Evolutionary conservation across 2,888 invertebrate genomes (phyloP), one percentile per base, ranked within the genome.

Genomic region (Operophtera brumata): DNA sequence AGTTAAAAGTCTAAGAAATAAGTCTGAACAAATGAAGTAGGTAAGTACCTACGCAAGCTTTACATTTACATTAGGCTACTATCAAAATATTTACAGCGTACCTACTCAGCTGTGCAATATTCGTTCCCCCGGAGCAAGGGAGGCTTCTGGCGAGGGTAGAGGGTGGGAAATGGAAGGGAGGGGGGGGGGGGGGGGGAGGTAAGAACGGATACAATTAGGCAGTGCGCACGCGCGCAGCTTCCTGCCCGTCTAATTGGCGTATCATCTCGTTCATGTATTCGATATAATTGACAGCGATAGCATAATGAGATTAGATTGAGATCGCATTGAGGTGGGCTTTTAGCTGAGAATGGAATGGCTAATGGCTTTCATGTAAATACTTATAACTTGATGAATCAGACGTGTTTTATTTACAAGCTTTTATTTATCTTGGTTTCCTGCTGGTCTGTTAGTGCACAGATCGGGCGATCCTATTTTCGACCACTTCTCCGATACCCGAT

Each of bases 181-280:
- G 20, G 1, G 7, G 25, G 54, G n/a, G n/a, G 20, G 54, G 54
- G 53, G 58, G 62, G 54, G 59, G 65, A 53, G 40, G 55, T 39
- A 69, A 67, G 66, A 70, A 66, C 66, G 80, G 88, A 88, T 86
- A 74, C 86, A 87, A 88, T 88, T 88, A 88, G 79, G 75, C 73
- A 65, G 75, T 70, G 85, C 87, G 87, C 88, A 86, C 77, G 86
- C 88, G 87, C 86, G 82, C 70, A 66, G 78, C 78, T 83, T 86
- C 86, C 86, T 82, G 79, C 70, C 65, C 66, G 61, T 64, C 75
- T 86, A 87, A 88, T 87, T 86, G 88, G 79, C 84, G 86, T 85
- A 87, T 87, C 86, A 75, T 73, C 74, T 73, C 74, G 77, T 72
- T 80, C 78, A 77, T 82, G 79, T 84, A 78, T 79, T 72, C 70